Base-by-base conservation (phyloP, 2,888 invertebrate species). In the Microplitis deprimator region DNA sequence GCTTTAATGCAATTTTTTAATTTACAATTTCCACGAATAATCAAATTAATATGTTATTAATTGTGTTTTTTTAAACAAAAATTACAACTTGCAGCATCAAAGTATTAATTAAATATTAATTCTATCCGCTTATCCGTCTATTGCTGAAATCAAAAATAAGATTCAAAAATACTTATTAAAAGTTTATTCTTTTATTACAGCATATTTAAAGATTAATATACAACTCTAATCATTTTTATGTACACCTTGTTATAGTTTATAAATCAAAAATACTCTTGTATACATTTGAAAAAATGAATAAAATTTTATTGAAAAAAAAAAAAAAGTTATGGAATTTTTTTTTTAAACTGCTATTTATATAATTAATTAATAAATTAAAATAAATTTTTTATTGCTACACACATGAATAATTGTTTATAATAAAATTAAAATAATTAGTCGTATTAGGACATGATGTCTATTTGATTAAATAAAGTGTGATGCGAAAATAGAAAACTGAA, bases 391-490 rank as follows among this genome's bases (percentile, higher is more conserved):
- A 50, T 50, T 50, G 3, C 8, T 10, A 13, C 13, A 13, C 5
- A 50, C 50, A 50, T 50, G 13, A 50, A 50, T 50, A 4, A 50
- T 50, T 50, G 50, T 50, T 50, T 50, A 13, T 13, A 8, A 50
- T 13, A 50, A 50, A 50, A 50, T 50, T 1, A 13, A 50, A 13
- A 29, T 29, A 29, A 8, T 13, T 50, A 13, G 13, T 50, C 5
- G 10, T 79, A 79, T 77, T 78, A 79, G 79, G 74, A 75, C 8
- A 13, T 50, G 4, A 8, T 8, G 13, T 8, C 50, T 50, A 50
- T 68, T 60, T 65, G 68, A 79, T 73, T 65, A 79, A 79, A 80
- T 79, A 68, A 79, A 78, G 79, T 73, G 79, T 79, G 82, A 79
- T 77, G 79, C 76, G 70, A 75, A 75, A 75, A 71, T 76, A 73